These are phyloP conservation scores for Platalea minor DNA, from an alignment of 2,797 vertebrate genomes.

Conservation along the genomic window DNA sequence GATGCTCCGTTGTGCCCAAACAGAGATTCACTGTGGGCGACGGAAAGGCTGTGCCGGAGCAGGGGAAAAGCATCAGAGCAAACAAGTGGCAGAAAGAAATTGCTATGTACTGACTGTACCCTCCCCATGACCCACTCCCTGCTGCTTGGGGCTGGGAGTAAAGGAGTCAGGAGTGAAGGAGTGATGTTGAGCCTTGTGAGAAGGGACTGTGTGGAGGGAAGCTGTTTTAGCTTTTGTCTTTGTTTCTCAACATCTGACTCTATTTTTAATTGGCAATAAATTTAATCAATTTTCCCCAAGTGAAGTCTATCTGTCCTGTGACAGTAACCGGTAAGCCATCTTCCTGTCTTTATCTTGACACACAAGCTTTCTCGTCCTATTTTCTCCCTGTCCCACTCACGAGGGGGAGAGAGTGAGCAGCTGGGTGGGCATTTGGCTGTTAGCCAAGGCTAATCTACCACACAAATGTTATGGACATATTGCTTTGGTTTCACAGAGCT, in stretches of 20 bases:
- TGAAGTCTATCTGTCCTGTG: not conserved
- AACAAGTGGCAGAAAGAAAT: not conserved
- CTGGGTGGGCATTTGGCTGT: not conserved
- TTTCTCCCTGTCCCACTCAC: not conserved
- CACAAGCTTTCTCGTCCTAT: not conserved
- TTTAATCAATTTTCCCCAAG: not conserved
- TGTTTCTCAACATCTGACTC: not conserved
- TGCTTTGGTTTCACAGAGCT: not conserved
- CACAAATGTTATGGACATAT: rapidly evolving
- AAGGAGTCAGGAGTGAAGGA: not conserved
- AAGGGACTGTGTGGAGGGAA: not conserved
- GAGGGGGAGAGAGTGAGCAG: rapidly evolving
- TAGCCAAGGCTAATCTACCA: too few relatives aligned
- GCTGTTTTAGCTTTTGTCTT: not conserved
- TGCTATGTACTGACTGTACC: too few relatives aligned
- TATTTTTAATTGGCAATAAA: not conserved
- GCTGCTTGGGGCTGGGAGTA: not conserved
- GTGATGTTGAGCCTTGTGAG: not conserved
- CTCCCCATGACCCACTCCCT: not conserved
- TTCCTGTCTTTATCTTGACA: not conserved
- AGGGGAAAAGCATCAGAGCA: rapidly evolving
- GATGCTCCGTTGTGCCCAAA: not conserved
- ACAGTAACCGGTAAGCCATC: not conserved
- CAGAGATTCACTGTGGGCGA: not conserved
- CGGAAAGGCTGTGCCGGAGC: rapidly evolving